phyloP scores from a whole-genome alignment of 1,140 invertebrate species.

The Zophobas morio region DNA sequence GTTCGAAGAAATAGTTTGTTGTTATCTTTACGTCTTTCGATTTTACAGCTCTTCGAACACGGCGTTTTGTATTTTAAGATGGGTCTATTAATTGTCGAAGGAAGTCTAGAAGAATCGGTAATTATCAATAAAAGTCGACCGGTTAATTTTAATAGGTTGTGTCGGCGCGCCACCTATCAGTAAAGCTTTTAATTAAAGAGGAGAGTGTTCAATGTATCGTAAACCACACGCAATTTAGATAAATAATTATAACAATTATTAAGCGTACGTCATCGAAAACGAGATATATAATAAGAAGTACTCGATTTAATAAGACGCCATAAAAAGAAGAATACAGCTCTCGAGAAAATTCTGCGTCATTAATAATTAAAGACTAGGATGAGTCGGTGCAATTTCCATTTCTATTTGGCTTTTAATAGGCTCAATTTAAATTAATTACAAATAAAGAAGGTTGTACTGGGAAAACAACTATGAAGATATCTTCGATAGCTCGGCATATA shows the following conservation, averaged over 20 bases:
- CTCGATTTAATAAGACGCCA: slow-evolving; percentile 19
- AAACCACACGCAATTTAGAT: slow-evolving; percentile 40
- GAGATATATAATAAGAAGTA: slow-evolving; percentile 20
- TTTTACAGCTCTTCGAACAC: slow-evolving; percentile 32
- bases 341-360: background rate
- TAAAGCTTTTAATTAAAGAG: slow-evolving; percentile 14
- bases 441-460: slow-evolving; percentile 49
- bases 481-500: slow-evolving; percentile 27
- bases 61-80: slow-evolving; percentile 12
- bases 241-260: slow-evolving; percentile 42
- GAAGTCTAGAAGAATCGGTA: slow-evolving; percentile 29
- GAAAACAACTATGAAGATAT: slow-evolving; percentile 51
- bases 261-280: slow-evolving; percentile 40
- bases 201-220: slow-evolving; percentile 38
- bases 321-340: slow-evolving; percentile 2
- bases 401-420: slow-evolving; percentile 52
- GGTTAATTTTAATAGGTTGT: slow-evolving; percentile 22
- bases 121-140: slow-evolving; percentile 33
- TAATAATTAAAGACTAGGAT: slow-evolving; percentile 52
- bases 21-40: slow-evolving; percentile 28
- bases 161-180: slow-evolving; percentile 33
- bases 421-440: slow-evolving; percentile 53
- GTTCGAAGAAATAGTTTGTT: slow-evolving; percentile 22
- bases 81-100: slow-evolving; percentile 33
- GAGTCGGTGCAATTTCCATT: slow-evolving; percentile 55